Evolutionary conservation across 2,113 vertebrate species (phyloP).

Genomic region (Isurus oxyrinchus): DNA sequence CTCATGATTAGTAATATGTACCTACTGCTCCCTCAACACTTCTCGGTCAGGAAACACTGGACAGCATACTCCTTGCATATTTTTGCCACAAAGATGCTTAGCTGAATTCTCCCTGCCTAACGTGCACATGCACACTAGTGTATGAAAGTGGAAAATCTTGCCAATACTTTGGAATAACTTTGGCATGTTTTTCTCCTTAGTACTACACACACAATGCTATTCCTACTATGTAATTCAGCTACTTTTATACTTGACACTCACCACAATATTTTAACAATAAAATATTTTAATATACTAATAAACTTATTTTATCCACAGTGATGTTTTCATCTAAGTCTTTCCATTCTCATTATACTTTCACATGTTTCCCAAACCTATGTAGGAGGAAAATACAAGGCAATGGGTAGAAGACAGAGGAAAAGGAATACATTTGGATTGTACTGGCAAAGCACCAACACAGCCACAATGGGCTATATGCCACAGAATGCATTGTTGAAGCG

Average conservation of each 20-base stretch:
- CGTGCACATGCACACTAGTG: background rate
- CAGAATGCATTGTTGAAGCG: background rate
- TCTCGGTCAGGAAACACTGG: background rate
- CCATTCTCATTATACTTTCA: background rate
- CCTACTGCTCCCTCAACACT: background rate
- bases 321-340: background rate
- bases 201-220: background rate
- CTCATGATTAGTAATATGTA: background rate
- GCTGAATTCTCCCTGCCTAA: background rate
- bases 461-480: background rate
- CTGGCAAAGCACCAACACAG: background rate
- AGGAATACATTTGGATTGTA: background rate
- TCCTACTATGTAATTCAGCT: background rate
- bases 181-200: background rate
- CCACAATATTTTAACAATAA: background rate
- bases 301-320: background rate
- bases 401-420: background rate
- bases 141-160: background rate
- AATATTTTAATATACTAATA: background rate
- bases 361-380: too few relatives aligned
- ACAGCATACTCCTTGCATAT: background rate
- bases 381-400: background rate
- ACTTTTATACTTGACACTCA: background rate
- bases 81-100: background rate
- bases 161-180: background rate